Percentiles rank a stretch among this genome's conserved stretches.
Evolutionary conservation across 1,140 invertebrate genomes (phyloP).

Genomic region (Drosophila mojavensis): DNA sequence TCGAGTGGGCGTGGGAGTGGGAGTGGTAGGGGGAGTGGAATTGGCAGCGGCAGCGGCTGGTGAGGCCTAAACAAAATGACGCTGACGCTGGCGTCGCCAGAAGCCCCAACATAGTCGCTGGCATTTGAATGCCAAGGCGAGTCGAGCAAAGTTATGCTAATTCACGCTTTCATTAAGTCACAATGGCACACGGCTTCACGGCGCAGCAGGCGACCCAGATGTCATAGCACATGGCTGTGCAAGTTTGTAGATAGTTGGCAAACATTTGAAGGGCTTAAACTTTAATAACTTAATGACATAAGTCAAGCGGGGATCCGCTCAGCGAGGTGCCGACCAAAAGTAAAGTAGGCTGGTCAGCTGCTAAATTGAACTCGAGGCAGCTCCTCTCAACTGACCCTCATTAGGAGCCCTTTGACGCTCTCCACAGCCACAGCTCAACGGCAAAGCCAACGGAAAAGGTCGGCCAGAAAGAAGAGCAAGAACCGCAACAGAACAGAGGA

Average conservation of each 20-base stretch:
- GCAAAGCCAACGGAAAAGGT: slow-evolving; percentile 56
- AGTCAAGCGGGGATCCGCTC: slow-evolving; percentile 34
- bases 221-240: slow-evolving; percentile 27
- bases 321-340: slow-evolving; percentile 42
- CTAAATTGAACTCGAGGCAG: slow-evolving; percentile 66
- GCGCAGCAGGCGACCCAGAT: slow-evolving; percentile 15
- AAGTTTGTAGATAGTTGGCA: slow-evolving; percentile 74
- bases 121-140: slow-evolving; percentile 32
- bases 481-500: slow-evolving; percentile 27
- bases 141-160: slow-evolving; percentile 69
- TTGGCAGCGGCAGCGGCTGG: slow-evolving; percentile 38
- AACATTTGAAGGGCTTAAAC: slow-evolving; percentile 70
- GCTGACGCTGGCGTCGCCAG: not conserved
- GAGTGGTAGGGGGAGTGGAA: not conserved
- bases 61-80: slow-evolving; percentile 7
- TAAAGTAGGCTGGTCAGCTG: slow-evolving; percentile 77
- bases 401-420: slow-evolving; percentile 53
- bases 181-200: slow-evolving; percentile 32
- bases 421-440: slow-evolving; percentile 13
- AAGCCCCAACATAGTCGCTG: not conserved
- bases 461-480: slow-evolving; percentile 45
- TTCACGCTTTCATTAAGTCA: slow-evolving; percentile 78
- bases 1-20: not conserved
- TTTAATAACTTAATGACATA: slow-evolving; percentile 79
- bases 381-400: slow-evolving; percentile 62